A percentile compares a stretch with the other conserved stretches of the same genome.
Evolutionary conservation across 2,888 invertebrate genomes (phyloP).

Genomic region (Polyploca ridens): DNA sequence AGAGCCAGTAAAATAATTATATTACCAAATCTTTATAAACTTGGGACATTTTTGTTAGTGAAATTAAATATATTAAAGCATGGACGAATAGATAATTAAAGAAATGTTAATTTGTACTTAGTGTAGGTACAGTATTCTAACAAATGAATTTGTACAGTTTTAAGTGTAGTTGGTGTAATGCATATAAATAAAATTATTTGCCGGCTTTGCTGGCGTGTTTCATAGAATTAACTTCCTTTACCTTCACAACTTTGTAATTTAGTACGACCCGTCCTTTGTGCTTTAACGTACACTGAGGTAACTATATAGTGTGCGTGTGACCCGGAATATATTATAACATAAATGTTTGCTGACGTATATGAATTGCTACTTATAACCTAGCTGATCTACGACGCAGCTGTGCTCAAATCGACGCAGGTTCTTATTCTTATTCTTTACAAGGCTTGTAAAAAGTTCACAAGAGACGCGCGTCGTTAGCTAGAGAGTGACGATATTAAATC

Average conservation of each 20-base stretch:
- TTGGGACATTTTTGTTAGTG: too few relatives aligned
- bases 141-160: neutral
- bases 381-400: neutral
- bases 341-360: neutral
- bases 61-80: too few relatives aligned
- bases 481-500: slow-evolving; percentile 34
- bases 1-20: too few relatives aligned
- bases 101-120: too few relatives aligned
- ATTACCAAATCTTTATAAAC: too few relatives aligned
- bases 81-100: too few relatives aligned
- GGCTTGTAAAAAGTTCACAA: slow-evolving; percentile 17
- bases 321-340: neutral
- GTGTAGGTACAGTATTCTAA: neutral
- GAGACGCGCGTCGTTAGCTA: slow-evolving; percentile 23
- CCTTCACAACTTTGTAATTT: slow-evolving; percentile 1
- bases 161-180: neutral
- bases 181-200: neutral
- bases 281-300: neutral
- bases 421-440: neutral
- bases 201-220: neutral
- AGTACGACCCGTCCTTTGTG: neutral
- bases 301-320: neutral
- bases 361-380: neutral
- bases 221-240: neutral
- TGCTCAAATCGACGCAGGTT: neutral